Conservation (phyloP, 2,888 invertebrate species). For the Epirrhoe alternata region DNA sequence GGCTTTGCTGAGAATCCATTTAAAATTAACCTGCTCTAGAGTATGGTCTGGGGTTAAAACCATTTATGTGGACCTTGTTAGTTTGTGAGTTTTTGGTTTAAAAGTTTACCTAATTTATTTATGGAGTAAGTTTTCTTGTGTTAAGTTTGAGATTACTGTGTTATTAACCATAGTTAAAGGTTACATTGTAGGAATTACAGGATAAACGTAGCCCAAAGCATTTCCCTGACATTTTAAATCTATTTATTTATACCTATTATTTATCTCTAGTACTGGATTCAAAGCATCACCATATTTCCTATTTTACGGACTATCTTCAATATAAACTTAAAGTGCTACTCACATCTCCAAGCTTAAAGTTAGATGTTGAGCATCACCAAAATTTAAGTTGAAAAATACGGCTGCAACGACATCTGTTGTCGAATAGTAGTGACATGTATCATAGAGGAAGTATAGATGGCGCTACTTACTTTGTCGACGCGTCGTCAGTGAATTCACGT, state of each 20-base stretch:
- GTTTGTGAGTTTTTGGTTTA: neutral
- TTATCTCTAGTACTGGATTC: conserved; percentile 13
- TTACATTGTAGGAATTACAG: no score
- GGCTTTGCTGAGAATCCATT: conserved; percentile 27
- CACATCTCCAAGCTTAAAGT: neutral
- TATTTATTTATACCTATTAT: no score
- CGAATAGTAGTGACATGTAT: conserved; percentile 46
- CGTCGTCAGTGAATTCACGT: conserved; percentile 31
- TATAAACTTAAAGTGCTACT: conserved; percentile 15
- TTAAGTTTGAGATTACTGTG: no score
- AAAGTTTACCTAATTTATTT: neutral
- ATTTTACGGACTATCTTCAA: conserved; percentile 19
- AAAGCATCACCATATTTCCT: conserved; percentile 21
- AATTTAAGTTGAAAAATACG: conserved; percentile 15
- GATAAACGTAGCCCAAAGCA: no score
- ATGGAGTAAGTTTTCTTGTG: neutral
- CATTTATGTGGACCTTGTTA: neutral
- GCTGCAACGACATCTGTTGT: conserved; percentile 46
- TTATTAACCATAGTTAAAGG: no score
- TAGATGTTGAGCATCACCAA: conserved; percentile 17
- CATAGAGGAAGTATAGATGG: conserved; percentile 25
- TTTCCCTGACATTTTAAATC: no score
- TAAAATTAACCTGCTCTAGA: conserved; percentile 17
- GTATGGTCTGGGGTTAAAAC: neutral
- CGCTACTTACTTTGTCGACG: conserved; percentile 41